Evolutionary conservation across 2,113 vertebrate genomes (phyloP).

Genomic region (Salvelinus sp.): DNA sequence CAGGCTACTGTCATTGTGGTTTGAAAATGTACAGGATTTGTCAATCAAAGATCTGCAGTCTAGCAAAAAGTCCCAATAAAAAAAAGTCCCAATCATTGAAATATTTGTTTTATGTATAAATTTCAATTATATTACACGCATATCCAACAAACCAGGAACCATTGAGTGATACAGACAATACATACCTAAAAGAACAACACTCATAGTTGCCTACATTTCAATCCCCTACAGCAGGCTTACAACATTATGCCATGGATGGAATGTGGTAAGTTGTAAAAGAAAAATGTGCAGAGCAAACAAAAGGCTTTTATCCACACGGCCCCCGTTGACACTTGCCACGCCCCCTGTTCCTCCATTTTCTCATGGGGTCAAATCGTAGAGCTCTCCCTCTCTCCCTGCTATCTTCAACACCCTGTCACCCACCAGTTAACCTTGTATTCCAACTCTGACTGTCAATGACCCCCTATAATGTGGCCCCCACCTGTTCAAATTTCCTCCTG

Average conservation of each 20-base stretch:
- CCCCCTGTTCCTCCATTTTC: constrained; percentile 48
- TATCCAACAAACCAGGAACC: neutral
- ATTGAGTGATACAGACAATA: neutral
- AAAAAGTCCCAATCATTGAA: neutral
- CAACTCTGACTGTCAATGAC: constrained; percentile 29
- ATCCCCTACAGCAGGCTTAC: neutral
- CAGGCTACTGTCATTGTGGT: too few species aligned
- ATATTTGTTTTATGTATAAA: neutral
- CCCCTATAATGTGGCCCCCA: constrained; percentile 6
- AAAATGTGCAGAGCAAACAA: constrained; percentile 55
- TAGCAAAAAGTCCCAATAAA: neutral
- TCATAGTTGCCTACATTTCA: neutral
- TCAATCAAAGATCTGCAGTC: too few species aligned
- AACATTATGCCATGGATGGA: constrained; percentile 19
- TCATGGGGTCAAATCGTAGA: constrained; percentile 62
- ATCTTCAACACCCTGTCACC: constrained; percentile 59
- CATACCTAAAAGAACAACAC: neutral
- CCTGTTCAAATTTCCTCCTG: constrained; percentile 31
- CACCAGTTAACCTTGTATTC: constrained; percentile 57
- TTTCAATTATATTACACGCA: too few species aligned
- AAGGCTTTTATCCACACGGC: constrained; percentile 50
- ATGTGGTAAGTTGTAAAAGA: constrained; percentile 60
- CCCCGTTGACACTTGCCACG: constrained; percentile 50
- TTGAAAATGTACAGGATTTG: too few species aligned
- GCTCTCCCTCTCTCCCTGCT: constrained; percentile 18